Base-by-base conservation (phyloP, 2,113 vertebrate species). In the Paramisgurnus dabryanus region DNA sequence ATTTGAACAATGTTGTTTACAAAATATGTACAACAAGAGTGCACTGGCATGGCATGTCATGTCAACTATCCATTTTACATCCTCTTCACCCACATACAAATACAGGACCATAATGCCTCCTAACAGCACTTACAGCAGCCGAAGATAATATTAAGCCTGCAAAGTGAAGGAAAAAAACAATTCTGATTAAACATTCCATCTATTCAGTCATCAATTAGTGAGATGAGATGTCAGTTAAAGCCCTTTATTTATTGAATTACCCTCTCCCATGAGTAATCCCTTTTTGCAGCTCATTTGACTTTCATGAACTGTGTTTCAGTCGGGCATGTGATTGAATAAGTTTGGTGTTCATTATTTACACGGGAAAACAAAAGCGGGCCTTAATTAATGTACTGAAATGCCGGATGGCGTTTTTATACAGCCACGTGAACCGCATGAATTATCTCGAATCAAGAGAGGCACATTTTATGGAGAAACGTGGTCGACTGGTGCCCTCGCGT, bases 241-340 rank as follows among this genome's bases (percentile, higher is more conserved):
- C n/a, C 7, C 63, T 78, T 82, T 82, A 78, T 85, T 80, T 82
- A 80, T 77, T 77, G 63, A 80, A 80, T 82, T 80, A 82, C n/a
- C 39, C 43, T 70, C 40, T 67, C 43, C 70, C 79, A 34, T 27
- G 67, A 64, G 81, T 63, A 72, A 67, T 67, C 13, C 53, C 50
- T 63, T 82, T 72, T 58, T 82, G 82, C 68, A 67, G 43, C 76
- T 79, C 71, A 82, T 83, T 81, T 81, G 82, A 81, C 82, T 86
- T 83, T 79, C 80, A 84, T 81, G 72, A 84, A 84, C 61, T 39
- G 70, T 55, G 67, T 82, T 73, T 80, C 71, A 68, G 50, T 77
- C 71, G 67, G 53, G 76, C 67, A 45, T 79, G 82, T 76, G 79
- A 79, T 66, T 76, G 69, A 74, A 72, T 81, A 61, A 13, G 71